A percentile compares a stretch with the other conserved stretches of the same genome.
Evolutionary conservation across 2,797 vertebrate genomes (phyloP).

Genomic region (Tympanoctomys barrerae): DNA sequence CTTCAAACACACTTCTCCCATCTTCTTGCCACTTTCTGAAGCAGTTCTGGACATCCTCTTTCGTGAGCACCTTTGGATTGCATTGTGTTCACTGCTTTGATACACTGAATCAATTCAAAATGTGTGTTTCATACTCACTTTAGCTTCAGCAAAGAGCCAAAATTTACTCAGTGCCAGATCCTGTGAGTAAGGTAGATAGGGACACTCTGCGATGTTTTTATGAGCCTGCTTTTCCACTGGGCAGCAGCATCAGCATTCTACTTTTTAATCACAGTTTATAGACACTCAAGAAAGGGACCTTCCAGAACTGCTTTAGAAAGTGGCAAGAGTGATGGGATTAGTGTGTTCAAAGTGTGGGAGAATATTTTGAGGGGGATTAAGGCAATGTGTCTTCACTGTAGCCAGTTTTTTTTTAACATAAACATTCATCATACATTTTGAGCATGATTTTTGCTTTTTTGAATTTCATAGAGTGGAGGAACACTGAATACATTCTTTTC

Average conservation of each 20-base stretch:
- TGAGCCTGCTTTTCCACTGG: not conserved
- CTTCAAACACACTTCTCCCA: not conserved
- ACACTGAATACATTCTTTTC: not conserved
- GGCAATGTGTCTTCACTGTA: not conserved
- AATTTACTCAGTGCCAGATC: not conserved
- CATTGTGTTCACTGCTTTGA: not conserved
- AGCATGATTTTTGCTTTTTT: not conserved
- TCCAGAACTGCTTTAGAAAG: not conserved
- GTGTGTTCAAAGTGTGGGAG: not conserved
- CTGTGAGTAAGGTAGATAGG: not conserved
- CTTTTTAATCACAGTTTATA: too few relatives aligned
- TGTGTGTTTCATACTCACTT: not conserved
- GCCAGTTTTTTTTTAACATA: not conserved
- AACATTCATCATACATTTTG: not conserved
- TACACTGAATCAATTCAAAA: not conserved
- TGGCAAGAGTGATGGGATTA: not conserved
- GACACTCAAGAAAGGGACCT: too few relatives aligned
- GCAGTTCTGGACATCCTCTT: not conserved
- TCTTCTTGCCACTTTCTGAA: not conserved
- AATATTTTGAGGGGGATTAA: not conserved
- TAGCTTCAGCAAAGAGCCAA: not conserved
- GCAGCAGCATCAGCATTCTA: not conserved
- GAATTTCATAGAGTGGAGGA: not conserved
- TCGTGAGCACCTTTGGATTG: not conserved
- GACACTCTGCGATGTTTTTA: not conserved